These are phyloP conservation scores for Megaleporinus macrocephalus DNA, from an alignment of 2,113 vertebrate genomes.

Conservation along the genomic window DNA sequence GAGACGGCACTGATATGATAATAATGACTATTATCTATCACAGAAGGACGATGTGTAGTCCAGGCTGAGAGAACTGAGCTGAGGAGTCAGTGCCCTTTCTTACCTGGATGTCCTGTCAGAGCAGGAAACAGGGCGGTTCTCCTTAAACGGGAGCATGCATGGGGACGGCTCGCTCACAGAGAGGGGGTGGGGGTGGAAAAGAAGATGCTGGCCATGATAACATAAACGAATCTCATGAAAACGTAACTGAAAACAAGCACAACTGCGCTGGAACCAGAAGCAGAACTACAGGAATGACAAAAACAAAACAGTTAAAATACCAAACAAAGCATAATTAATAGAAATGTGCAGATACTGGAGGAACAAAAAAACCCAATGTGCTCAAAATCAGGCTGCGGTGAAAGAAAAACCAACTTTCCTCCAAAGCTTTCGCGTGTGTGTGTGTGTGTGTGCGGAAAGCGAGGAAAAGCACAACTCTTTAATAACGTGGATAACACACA, in stretches of 20 bases:
- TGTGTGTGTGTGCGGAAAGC: neutral
- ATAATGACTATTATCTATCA: neutral
- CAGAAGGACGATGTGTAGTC: neutral
- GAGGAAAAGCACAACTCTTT: neutral
- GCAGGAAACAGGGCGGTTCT: slow-evolving; percentile 36
- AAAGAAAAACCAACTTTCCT: neutral
- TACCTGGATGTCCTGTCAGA: slow-evolving; percentile 54
- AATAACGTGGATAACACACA: neutral
- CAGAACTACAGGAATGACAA: neutral
- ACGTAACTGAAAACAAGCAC: slow-evolving; percentile 25
- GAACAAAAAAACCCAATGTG: neutral
- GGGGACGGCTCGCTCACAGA: slow-evolving; percentile 75
- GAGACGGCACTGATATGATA: too few species aligned
- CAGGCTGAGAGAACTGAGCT: neutral
- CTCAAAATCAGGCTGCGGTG: neutral
- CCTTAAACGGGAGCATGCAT: slow-evolving; percentile 64
- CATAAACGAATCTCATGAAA: slow-evolving; percentile 57
- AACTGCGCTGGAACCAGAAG: neutral
- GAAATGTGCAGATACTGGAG: neutral
- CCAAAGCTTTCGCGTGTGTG: neutral
- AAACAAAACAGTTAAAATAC: neutral
- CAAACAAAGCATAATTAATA: neutral
- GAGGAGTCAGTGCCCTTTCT: neutral
- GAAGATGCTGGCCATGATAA: slow-evolving; percentile 67
- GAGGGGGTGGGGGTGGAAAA: slow-evolving; percentile 70